Evolutionary conservation across 2,113 vertebrate species (phyloP).

Genomic region (Cephalopterus ornatus): DNA sequence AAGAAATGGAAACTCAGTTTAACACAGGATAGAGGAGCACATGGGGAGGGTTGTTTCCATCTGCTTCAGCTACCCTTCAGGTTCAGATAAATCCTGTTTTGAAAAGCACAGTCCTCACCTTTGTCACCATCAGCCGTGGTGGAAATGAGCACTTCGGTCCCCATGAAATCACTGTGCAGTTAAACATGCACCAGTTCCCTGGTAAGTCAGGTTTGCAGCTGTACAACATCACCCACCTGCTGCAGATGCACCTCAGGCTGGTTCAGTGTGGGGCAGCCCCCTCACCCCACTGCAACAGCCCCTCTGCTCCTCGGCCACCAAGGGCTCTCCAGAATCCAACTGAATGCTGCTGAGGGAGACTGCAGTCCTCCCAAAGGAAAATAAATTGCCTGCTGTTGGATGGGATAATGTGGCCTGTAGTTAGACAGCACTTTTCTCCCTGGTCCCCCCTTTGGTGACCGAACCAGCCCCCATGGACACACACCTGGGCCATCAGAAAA

Average conservation of each 20-base stretch:
- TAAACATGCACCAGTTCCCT: not conserved
- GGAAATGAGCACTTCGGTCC: not conserved
- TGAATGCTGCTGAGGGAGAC: not conserved
- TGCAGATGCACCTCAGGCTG: rapidly evolving
- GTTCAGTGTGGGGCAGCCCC: not conserved
- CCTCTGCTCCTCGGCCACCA: not conserved
- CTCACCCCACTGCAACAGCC: not conserved
- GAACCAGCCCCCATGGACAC: rapidly evolving
- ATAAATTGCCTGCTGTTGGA: rapidly evolving
- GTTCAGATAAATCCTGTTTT: not conserved
- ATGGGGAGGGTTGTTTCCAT: not conserved
- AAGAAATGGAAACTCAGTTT: not conserved
- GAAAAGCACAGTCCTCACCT: not conserved
- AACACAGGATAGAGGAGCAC: not conserved
- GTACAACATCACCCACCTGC: not conserved
- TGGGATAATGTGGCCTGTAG: rapidly evolving
- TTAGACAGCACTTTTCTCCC: not conserved
- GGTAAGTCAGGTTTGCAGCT: not conserved
- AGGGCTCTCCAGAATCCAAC: not conserved
- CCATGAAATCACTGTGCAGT: not conserved
- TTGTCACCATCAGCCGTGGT: not conserved
- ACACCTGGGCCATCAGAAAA: not conserved
- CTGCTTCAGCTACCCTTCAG: not conserved
- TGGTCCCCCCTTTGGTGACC: not conserved
- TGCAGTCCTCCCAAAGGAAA: not conserved